Percentiles rank a stretch among this genome's conserved stretches.
These are phyloP conservation scores for Plutella xylostella DNA, from an alignment of 2,888 invertebrate genomes.

Conservation along the genomic window DNA sequence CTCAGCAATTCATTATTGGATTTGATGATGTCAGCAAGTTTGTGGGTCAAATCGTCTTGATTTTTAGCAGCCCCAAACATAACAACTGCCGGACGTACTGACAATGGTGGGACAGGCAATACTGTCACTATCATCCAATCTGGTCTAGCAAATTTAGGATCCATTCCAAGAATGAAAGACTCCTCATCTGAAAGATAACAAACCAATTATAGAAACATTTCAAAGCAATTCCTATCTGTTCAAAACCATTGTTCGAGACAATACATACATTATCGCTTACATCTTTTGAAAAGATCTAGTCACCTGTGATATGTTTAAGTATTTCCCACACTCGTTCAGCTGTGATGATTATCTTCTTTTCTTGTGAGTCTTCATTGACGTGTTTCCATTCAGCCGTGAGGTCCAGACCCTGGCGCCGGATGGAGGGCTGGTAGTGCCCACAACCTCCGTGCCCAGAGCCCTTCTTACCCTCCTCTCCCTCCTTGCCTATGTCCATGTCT, in stretches of 20 bases:
- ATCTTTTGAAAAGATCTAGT: too few relatives aligned
- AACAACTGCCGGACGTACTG: slow-evolving; percentile 97
- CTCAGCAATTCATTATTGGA: slow-evolving; percentile 94
- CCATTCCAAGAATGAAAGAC: slow-evolving; percentile 94
- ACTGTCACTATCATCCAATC: slow-evolving; percentile 99
- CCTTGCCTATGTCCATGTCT: slow-evolving; percentile 93
- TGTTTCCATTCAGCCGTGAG: slow-evolving; percentile 98
- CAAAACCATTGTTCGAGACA: not conserved
- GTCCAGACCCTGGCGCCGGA: slow-evolving; percentile 90
- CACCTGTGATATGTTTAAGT: slow-evolving; percentile 88
- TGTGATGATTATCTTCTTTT: slow-evolving; percentile 92
- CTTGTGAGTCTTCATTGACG: slow-evolving; percentile 97
- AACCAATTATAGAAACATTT: not conserved
- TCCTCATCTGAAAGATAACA: slow-evolving; percentile 82
- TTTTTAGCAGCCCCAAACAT: slow-evolving; percentile 99
- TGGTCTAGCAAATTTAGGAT: slow-evolving; percentile 96
- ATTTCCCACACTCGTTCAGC: slow-evolving; percentile 99
- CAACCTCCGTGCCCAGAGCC: slow-evolving; percentile 91
- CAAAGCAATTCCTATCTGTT: not conserved
- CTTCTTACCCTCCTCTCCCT: slow-evolving; percentile 73
- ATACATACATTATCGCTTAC: not conserved
- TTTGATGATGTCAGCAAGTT: slow-evolving; percentile 98
- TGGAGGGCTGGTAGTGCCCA: slow-evolving; percentile 96
- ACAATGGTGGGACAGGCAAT: slow-evolving; percentile 95
- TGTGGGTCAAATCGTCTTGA: slow-evolving; percentile 99